Percentiles rank a stretch among this genome's conserved stretches.
Conservation (phyloP, 1,140 invertebrate species). For the Globodera ellingtonae region DNA sequence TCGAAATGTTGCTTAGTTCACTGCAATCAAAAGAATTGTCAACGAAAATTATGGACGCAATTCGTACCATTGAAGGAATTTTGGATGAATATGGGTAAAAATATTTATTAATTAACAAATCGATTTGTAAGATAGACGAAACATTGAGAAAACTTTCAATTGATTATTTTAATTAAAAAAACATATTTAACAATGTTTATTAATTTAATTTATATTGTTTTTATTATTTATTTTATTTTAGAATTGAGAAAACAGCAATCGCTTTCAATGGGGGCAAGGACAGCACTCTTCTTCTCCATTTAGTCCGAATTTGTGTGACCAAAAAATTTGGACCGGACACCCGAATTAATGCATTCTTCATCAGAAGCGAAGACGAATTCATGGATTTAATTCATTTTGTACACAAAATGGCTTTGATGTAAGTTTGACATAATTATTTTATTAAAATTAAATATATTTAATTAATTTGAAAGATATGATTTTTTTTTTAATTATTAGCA, state of each 20-base stretch:
- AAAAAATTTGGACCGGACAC: conserved; percentile 38
- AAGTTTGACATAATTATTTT: conserved; percentile 19
- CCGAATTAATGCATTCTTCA: conserved; percentile 31
- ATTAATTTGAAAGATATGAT: neutral
- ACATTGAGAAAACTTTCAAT: too few relatives aligned
- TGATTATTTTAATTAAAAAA: too few relatives aligned
- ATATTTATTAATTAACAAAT: neutral
- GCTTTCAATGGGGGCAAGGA: conserved; percentile 97
- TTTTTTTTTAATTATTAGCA: too few relatives aligned
- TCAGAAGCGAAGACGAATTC: conserved; percentile 35
- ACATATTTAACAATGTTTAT: neutral
- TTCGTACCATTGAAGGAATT: conserved; percentile 40
- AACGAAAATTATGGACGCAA: conserved; percentile 36
- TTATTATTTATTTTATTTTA: neutral
- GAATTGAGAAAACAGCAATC: conserved; percentile 70
- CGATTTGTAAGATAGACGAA: too few relatives aligned
- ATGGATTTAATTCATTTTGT: conserved; percentile 35
- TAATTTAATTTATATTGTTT: too few relatives aligned
- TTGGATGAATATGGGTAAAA: conserved; percentile 43
- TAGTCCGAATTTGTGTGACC: conserved; percentile 41
- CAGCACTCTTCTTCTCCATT: conserved; percentile 69
- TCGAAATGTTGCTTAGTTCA: neutral
- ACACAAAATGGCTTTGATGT: conserved; percentile 28
- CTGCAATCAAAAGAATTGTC: conserved; percentile 25
- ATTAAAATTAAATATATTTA: neutral